Evolutionary conservation across 2,888 invertebrate species (phyloP).

Genomic region (Lithophane semibrunnea): DNA sequence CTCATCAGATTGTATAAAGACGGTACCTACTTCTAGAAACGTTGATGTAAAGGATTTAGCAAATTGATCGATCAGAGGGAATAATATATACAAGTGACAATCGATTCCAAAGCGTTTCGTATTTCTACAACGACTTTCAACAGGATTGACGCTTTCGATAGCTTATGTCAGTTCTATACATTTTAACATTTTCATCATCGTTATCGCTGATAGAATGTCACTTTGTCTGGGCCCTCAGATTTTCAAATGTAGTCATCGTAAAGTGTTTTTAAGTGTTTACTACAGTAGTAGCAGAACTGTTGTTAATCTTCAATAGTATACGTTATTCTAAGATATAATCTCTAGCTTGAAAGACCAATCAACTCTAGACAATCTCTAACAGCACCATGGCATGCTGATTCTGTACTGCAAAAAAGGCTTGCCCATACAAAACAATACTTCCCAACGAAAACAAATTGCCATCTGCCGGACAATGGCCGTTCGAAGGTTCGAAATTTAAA

Average conservation of each 20-base stretch:
- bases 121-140: no score
- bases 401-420: slow-evolving; percentile 12
- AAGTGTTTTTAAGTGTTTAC: neutral
- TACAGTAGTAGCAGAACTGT: no score
- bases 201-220: no score
- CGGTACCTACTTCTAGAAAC: neutral
- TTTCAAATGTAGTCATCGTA: neutral
- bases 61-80: neutral
- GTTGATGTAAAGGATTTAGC: neutral
- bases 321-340: neutral
- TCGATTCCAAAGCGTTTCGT: no score
- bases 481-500: slow-evolving; percentile 81
- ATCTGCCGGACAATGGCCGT: slow-evolving; percentile 71
- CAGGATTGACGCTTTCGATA: no score
- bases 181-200: no score
- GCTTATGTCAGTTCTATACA: no score
- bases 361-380: neutral
- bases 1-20: neutral
- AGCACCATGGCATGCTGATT: neutral
- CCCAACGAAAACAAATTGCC: slow-evolving; percentile 58
- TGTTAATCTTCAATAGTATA: no score
- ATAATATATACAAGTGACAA: no score
- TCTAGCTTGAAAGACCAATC: neutral
- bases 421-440: slow-evolving; percentile 41
- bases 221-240: neutral